These are phyloP conservation scores for Capitella teleta DNA, from an alignment of 1,140 invertebrate genomes.

Conservation along the genomic window DNA sequence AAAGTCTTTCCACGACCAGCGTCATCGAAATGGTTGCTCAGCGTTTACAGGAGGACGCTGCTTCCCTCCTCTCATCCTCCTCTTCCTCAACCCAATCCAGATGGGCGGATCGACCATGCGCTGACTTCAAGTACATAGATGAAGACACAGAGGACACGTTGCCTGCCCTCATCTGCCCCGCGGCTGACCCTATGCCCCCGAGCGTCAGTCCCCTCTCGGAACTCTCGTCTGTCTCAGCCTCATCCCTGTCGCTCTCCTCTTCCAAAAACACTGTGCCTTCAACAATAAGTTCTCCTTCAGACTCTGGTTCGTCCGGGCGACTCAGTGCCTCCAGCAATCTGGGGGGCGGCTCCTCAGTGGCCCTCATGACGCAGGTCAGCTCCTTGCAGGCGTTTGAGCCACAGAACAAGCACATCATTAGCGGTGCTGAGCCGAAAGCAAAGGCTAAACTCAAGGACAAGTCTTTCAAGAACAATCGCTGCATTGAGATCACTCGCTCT, in stretches of 20 bases:
- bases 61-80: too few relatives aligned
- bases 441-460: not conserved
- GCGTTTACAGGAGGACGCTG: too few relatives aligned
- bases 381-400: not conserved
- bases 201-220: conserved; percentile 11
- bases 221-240: not conserved
- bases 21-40: too few relatives aligned
- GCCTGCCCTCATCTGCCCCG: conserved; percentile 9
- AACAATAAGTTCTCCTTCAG: too few relatives aligned
- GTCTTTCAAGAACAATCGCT: not conserved
- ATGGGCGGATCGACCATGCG: conserved; percentile 36
- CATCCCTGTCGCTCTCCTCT: too few relatives aligned
- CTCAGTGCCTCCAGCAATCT: not conserved
- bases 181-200: conserved; percentile 16
- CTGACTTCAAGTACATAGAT: conserved; percentile 41
- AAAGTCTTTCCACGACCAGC: too few relatives aligned
- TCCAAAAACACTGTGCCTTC: too few relatives aligned
- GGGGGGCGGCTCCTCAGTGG: not conserved
- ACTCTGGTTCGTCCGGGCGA: too few relatives aligned
- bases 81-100: too few relatives aligned
- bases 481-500: not conserved
- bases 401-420: not conserved
- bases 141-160: conserved; percentile 25
- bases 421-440: not conserved
- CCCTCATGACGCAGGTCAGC: not conserved